Conservation (phyloP, 2,797 vertebrate species). For the Typhlichthys eigenmanni region DNA sequence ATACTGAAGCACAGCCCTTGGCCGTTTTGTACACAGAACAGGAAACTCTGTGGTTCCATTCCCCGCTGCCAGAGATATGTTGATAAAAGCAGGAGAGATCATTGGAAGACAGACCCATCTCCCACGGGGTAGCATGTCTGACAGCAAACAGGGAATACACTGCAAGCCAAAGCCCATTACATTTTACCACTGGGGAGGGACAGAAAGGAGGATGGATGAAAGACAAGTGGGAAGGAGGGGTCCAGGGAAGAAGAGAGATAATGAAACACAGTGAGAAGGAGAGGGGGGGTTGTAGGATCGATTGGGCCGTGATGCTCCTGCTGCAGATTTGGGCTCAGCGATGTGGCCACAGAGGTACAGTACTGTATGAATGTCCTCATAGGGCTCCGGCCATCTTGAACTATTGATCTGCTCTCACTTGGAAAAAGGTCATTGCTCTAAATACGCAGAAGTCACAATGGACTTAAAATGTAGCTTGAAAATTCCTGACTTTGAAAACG, state of each 20-base stretch:
- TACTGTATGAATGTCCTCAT: slow-evolving; percentile 46
- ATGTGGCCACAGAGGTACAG: slow-evolving; percentile 44
- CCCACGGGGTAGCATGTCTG: slow-evolving; percentile 37
- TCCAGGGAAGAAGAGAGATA: slow-evolving; percentile 29
- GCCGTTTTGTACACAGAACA: not conserved
- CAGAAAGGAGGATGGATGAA: slow-evolving; percentile 15
- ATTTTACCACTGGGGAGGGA: slow-evolving; percentile 45
- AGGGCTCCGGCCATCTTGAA: slow-evolving; percentile 37
- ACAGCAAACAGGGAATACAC: slow-evolving; percentile 51
- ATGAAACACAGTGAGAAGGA: slow-evolving; percentile 36
- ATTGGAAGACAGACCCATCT: slow-evolving; percentile 47
- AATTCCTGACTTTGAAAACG: too few species aligned
- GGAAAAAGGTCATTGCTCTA: slow-evolving; percentile 26
- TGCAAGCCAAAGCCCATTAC: slow-evolving; percentile 45
- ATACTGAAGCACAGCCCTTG: slow-evolving; percentile 1
- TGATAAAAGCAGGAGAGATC: slow-evolving; percentile 54
- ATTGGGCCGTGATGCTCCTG: slow-evolving; percentile 60
- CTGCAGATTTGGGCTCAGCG: slow-evolving; percentile 60
- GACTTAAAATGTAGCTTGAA: slow-evolving; percentile 24
- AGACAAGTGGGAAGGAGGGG: slow-evolving; percentile 2
- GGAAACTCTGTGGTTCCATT: slow-evolving; percentile 26
- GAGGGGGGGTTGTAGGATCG: slow-evolving; percentile 44
- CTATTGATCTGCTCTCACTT: slow-evolving; percentile 29
- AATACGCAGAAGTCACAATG: slow-evolving; percentile 18
- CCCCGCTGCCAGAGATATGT: slow-evolving; percentile 38